Base-by-base conservation (phyloP, 2,797 vertebrate genomes). In the Tympanoctomys barrerae region DNA sequence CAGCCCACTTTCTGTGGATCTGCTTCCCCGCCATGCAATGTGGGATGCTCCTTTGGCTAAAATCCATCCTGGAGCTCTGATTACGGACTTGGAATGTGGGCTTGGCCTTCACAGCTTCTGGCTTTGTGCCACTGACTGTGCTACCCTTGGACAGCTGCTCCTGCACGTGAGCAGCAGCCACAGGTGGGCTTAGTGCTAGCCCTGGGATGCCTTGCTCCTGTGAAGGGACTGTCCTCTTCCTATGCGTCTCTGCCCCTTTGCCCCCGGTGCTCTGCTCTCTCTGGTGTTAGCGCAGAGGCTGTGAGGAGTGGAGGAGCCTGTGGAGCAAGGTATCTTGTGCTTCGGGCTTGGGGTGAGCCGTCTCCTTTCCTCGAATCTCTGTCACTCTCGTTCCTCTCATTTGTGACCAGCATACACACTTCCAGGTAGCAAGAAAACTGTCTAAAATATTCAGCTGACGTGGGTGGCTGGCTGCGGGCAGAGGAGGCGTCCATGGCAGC, bases 161-260 rank as follows among this genome's bases (percentile, higher is more conserved):
- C 22, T 31, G 0, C 0, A 0, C 24, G 3, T 7, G 39, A 28
- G 42, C 28, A n/a, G 11, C 28, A 49, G 39, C 18, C n/a, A 78
- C 0, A 0, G 22, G 46, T 10, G 28, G 16, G 33, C 26, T 84
- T 54, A 24, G 62, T 73, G 33, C 2, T 89, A 13, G 66, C 19
- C 49, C 49, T 21, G 13, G 82, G 28, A 28, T 9, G 1, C 3
- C 42, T 16, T 2, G 28, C 70, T 80, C 64, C n/a, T 61, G 54
- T 42, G 62, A 10, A 26, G 31, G 33, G 33, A 14, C 39, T 5
- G 0, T 28, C 52, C 26, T 46, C 19, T 13, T 2, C 39, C 0
- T 1, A 12, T 39, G 42, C 14, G 24, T 19, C 68, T n/a, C 7
- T 21, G 22, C 1, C 16, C 0, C 13, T 10, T 0, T 22, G 21